Percentiles rank a stretch among this genome's conserved stretches.
Conservation (phyloP, 2,888 invertebrate species). For the Blomia tropicalis region DNA sequence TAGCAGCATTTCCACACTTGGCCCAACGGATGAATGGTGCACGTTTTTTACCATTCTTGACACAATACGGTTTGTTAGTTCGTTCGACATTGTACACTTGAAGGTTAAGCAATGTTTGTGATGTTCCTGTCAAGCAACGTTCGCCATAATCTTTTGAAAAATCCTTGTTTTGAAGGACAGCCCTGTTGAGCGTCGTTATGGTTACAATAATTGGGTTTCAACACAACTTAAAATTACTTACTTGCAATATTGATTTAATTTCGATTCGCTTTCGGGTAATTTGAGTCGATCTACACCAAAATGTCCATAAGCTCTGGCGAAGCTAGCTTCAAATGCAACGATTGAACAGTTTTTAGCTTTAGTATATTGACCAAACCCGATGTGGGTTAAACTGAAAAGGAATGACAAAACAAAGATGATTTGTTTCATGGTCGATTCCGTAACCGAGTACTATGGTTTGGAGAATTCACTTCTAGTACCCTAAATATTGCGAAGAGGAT, state of each 20-base stretch:
- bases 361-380: background rate
- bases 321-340: background rate
- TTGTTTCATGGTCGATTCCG: background rate
- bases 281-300: slow-evolving; percentile 11
- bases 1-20: slow-evolving; percentile 22
- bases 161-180: slow-evolving; percentile 9
- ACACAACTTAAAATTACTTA: background rate
- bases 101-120: slow-evolving; percentile 19
- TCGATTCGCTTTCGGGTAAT: background rate
- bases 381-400: background rate
- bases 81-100: slow-evolving; percentile 20
- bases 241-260: slow-evolving; percentile 18
- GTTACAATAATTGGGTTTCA: too few species aligned
- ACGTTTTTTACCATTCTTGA: slow-evolving; percentile 20
- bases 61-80: slow-evolving; percentile 19
- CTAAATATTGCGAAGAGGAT: too few species aligned
- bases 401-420: background rate
- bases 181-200: too few species aligned
- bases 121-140: slow-evolving; percentile 20
- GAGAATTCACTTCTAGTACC: too few species aligned
- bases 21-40: slow-evolving; percentile 10
- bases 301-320: slow-evolving; percentile 17
- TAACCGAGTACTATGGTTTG: too few species aligned
- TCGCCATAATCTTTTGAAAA: slow-evolving; percentile 18
- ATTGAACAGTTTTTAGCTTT: slow-evolving; percentile 15